Conservation (phyloP, 2,797 vertebrate species). For the Onychomys arenicola region DNA sequence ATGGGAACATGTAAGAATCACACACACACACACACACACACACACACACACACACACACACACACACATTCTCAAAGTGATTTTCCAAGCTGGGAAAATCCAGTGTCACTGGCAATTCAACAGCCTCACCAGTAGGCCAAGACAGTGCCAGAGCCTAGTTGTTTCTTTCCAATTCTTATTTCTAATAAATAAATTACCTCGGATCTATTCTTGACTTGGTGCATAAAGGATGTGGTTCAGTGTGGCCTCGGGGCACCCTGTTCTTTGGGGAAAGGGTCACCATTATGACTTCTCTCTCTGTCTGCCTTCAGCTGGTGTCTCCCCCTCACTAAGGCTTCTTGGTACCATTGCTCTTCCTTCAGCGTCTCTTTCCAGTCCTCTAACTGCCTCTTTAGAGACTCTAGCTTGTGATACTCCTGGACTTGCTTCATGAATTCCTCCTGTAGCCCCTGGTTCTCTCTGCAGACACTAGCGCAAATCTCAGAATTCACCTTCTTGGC, state of each 20-base stretch:
- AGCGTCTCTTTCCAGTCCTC: slow-evolving; percentile 77
- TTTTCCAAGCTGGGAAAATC: not conserved
- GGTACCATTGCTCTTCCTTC: slow-evolving; percentile 80
- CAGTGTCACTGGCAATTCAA: not conserved
- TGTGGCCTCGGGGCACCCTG: not conserved
- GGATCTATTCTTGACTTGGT: slow-evolving; percentile 35
- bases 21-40: not conserved
- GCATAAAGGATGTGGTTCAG: not conserved
- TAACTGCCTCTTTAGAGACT: slow-evolving; percentile 68
- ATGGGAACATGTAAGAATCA: slow-evolving; percentile 30
- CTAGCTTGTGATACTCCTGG: slow-evolving; percentile 68
- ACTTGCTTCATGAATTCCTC: slow-evolving; percentile 73
- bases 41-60: not conserved
- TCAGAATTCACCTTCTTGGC: slow-evolving; percentile 66
- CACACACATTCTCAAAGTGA: not conserved
- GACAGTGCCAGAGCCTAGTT: not conserved
- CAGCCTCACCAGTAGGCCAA: not conserved
- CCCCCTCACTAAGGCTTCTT: slow-evolving; percentile 67
- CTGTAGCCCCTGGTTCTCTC: slow-evolving; percentile 81
- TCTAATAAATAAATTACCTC: slow-evolving; percentile 43
- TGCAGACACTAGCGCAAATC: slow-evolving; percentile 62
- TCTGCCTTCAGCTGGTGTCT: slow-evolving; percentile 1
- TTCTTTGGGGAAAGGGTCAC: not conserved
- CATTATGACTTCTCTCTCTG: not conserved
- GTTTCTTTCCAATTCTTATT: not conserved